Evolutionary conservation across 2,888 invertebrate genomes (phyloP).

Genomic region (Micropterix aruncella): DNA sequence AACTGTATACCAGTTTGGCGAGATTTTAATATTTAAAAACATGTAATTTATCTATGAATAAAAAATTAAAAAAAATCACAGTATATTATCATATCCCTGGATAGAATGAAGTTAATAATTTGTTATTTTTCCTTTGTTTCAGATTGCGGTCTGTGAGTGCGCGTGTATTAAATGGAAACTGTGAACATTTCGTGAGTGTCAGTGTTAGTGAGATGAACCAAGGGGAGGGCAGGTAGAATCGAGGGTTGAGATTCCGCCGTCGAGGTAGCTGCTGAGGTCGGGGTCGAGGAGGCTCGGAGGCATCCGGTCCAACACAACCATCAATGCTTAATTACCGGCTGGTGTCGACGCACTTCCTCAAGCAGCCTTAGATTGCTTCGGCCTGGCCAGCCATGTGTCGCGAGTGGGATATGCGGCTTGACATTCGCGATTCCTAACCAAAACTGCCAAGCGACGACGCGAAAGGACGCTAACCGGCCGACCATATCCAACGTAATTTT

Average conservation of each 20-base stretch:
- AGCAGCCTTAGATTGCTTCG: slow-evolving; percentile 66
- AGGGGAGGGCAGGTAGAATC: not conserved
- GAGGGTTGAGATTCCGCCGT: slow-evolving; percentile 15
- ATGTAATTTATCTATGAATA: too few relatives aligned
- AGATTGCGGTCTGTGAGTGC: not conserved
- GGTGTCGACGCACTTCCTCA: slow-evolving; percentile 83
- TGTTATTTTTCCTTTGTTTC: not conserved
- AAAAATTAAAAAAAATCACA: too few relatives aligned
- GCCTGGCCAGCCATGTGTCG: slow-evolving; percentile 47
- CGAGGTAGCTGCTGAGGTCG: too few relatives aligned
- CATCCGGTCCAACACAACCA: slow-evolving; percentile 25
- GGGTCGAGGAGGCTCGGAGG: slow-evolving; percentile 25
- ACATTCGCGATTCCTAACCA: slow-evolving; percentile 12
- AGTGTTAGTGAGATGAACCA: not conserved
- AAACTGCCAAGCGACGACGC: slow-evolving; percentile 15
- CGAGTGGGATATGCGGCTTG: slow-evolving; percentile 56
- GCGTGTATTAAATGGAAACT: not conserved
- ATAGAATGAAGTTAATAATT: too few relatives aligned
- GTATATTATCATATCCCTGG: too few relatives aligned
- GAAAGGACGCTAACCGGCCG: slow-evolving; percentile 21
- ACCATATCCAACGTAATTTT: slow-evolving; percentile 39
- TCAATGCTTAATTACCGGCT: slow-evolving; percentile 86
- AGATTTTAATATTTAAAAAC: too few relatives aligned
- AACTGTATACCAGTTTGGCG: too few relatives aligned
- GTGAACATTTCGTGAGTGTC: not conserved